Evolutionary conservation across 2,888 invertebrate genomes (phyloP), one percentile per base, ranked within the genome.

Genomic region (Volucella inanis): DNA sequence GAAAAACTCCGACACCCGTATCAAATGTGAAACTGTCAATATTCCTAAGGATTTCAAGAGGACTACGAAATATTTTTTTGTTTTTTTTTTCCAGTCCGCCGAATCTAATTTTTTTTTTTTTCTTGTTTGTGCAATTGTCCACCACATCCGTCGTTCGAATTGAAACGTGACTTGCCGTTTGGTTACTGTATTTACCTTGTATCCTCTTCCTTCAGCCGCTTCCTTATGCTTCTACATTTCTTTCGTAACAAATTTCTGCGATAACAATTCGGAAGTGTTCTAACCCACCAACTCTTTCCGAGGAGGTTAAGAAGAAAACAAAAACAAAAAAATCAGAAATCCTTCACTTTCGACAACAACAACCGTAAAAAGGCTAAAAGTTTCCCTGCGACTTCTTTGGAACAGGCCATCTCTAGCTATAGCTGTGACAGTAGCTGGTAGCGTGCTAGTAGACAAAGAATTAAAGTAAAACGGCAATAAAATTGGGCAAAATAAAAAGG

Each of bases 401-500:
- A 55, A 55, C 54, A 18, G 41, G 18, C 38, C 18, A n/a, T 50
- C 55, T 10, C 14, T 10, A 54, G 31, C 4, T 31, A 6, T 31
- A 31, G 31, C 31, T 6, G 31, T 31, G 31, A 31, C 31, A 31
- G 31, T 31, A 31, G 31, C 31, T 45, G 52, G 18, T 65, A 67
- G 75, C 84, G 76, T 77, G 81, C 81, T 70, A 72, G 45, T 52
- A 81, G 85, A 85, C 81, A 81, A 70, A 72, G 85, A 85, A 81
- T 85, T 77, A 81, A 85, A 81, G 76, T 81, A 85, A 81, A 85
- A 68, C 81, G 76, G 81, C 72, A 72, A 72, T 85, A 85, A 85
- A 85, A 85, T 85, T 71, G 85, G 76, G 67, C 67, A 45, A 85
- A 85, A 81, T 81, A 85, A 85, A 85, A 85, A 81, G 76, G 68